Evolutionary conservation across 1,140 invertebrate species (phyloP), one percentile per base, ranked within the genome.

Genomic region (Calephelis nemesis): DNA sequence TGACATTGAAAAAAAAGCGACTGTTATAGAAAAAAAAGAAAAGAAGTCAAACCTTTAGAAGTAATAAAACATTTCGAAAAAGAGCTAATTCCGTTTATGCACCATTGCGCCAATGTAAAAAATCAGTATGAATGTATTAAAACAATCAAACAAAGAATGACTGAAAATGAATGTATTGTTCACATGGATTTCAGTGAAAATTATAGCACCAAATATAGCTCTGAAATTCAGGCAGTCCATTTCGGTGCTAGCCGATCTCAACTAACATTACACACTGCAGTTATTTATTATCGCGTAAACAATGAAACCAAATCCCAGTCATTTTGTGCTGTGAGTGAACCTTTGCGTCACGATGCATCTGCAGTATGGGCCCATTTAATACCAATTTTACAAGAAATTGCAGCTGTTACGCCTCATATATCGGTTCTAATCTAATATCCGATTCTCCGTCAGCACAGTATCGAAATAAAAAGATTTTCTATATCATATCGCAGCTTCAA

Each of bases 221-320:
- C 78, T 71, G 74, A 83, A 83, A 76, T 85, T n/a, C 79, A 85
- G 68, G 67, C 75, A 4, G 71, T 74, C 66, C 74, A 87, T 75
- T 87, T 85, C 70, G 80, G 82, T 39, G 77, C 74, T 13, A 78
- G 75, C 5, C 62, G 76, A 30, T 67, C 52, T 19, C 82, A 85
- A 68, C 13, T 82, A 9, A 72, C 77, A 58, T 49, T 85, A 7
- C 83, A 85, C 67, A 84, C 81, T 39, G 79, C 75, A 7, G 74
- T 85, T n/a, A 52, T 49, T 49, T 49, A 49, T 49, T 49, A 49
- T 49, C 12, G 12, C 12, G 48, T n/a, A 49, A 49, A n/a, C 48
- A n/a, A 49, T 49, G 48, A 49, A 49, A 49, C 48, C 48, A n/a
- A 49, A 49, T 49, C 48, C 48, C 48, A 49, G 48, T 49, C 48